A percentile compares a stretch with the other conserved stretches of the same genome.
Evolutionary conservation across 2,888 invertebrate genomes (phyloP).

Genomic region (Adela reaumurella): DNA sequence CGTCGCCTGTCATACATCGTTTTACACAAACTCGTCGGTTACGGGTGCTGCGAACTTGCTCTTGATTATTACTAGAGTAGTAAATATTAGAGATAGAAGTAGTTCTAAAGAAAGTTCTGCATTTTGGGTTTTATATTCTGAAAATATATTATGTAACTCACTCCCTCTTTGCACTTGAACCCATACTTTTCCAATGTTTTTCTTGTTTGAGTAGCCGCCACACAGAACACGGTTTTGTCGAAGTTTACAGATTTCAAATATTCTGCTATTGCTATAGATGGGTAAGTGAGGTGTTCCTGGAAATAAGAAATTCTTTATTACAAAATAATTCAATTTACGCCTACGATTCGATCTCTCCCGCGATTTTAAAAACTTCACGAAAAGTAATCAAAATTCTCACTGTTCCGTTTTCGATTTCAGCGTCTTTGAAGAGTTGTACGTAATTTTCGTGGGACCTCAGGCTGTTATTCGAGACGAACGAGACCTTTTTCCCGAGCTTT

Average conservation of each 20-base stretch:
- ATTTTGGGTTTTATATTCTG: not conserved
- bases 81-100: no score
- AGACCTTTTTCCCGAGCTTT: constrained; percentile 42
- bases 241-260: constrained; percentile 52
- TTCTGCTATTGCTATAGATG: constrained; percentile 46
- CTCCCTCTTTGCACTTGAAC: constrained; percentile 34
- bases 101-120: no score
- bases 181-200: constrained; percentile 35
- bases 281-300: constrained; percentile 44
- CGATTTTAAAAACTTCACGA: no score
- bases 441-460: constrained; percentile 31
- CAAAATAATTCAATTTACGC: no score
- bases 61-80: no score
- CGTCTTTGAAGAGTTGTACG: constrained; percentile 22
- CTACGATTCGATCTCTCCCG: no score
- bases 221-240: constrained; percentile 42
- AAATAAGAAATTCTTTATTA: no score
- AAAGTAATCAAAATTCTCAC: no score
- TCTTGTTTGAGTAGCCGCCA: constrained; percentile 32
- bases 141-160: constrained; percentile 24
- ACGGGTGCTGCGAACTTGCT: no score
- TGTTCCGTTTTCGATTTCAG: constrained; percentile 31
- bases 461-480: constrained; percentile 53
- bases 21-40: no score
- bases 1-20: no score